Percentiles rank a stretch among this genome's conserved stretches.
Evolutionary conservation across 2,888 invertebrate species (phyloP).

Genomic region (Vesta saturnalis): DNA sequence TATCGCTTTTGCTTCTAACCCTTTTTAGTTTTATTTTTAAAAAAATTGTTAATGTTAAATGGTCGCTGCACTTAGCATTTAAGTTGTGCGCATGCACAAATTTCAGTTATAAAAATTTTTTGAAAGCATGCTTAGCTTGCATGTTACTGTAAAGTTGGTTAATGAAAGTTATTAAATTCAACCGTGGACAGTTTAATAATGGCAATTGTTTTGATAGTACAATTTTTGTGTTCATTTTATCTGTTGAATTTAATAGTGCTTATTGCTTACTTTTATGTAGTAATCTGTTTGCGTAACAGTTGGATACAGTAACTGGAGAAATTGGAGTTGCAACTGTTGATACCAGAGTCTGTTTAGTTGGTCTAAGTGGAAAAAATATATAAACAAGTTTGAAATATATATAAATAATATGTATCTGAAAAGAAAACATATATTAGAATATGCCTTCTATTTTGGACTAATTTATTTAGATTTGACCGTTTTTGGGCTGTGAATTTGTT

Average conservation of each 20-base stretch:
- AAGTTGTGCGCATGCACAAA: background rate
- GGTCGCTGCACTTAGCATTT: background rate
- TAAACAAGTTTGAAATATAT: conserved; percentile 23
- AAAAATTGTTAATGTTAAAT: conserved; percentile 1
- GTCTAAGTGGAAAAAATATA: conserved; percentile 42
- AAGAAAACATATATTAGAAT: background rate
- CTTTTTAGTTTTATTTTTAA: background rate
- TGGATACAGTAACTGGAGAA: conserved; percentile 41
- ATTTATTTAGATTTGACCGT: conserved; percentile 22
- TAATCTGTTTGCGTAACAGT: conserved; percentile 35
- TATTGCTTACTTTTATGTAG: background rate
- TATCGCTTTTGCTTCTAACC: conserved; percentile 18
- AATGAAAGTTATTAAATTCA: background rate
- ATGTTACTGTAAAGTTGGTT: background rate
- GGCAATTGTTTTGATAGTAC: too few species aligned
- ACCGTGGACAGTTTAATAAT: too few species aligned
- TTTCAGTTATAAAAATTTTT: background rate
- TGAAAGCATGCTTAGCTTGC: background rate
- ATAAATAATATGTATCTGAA: background rate
- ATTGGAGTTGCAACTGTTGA: conserved; percentile 40
- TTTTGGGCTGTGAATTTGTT: conserved; percentile 30
- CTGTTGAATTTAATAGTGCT: conserved; percentile 5
- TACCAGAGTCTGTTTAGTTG: conserved; percentile 41
- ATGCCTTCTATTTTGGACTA: conserved; percentile 14
- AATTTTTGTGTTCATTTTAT: too few species aligned